Evolutionary conservation across 2,888 invertebrate genomes (phyloP), one percentile per base, ranked within the genome.

Genomic region (Liopterus haemorrhoidalis): DNA sequence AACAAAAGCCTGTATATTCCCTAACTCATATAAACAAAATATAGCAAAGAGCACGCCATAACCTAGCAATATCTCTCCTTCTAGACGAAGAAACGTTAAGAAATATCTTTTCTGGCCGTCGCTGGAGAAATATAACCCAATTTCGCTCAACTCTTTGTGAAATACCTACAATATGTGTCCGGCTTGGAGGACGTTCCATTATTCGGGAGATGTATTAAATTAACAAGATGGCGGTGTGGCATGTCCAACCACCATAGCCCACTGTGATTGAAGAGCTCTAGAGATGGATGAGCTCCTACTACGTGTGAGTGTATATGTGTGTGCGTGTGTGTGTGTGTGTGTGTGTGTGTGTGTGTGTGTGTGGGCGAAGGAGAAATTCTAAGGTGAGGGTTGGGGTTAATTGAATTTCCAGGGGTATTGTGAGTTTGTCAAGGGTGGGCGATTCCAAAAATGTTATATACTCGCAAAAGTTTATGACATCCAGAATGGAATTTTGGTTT

Each of bases 221-320:
- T 53, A 54, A 53, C 52, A 52, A 53, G 56, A 57, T 56, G 56
- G 57, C 42, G 51, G 43, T 47, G 49, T 57, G 49, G 57, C 57
- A 56, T 58, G 57, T 50, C 51, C 49, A 46, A 45, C 43, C 41
- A 41, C 47, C 52, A 54, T 55, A 53, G 51, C 45, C 41, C 36
- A 39, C 25, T 16, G 33, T 45, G 32, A 28, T 18, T 16, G 28
- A 6, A 28, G 12, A 2, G 28, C 15, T 6, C 4, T 15, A 12
- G 39, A 51, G 51, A 44, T 53, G 41, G 46, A 44, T 46, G 48
- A 35, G 48, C 28, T 25, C 4, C 28, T 14, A n/a, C 28, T 28
- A 15, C 28, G 11, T 11, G 6, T 12, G 27, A 12, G n/a, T n/a
- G n/a, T n/a, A n/a, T n/a, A n/a, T 8, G 27, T 3, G 25, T 25